Conservation (phyloP, 2,888 invertebrate genomes). For the Pyrgus malvae region DNA sequence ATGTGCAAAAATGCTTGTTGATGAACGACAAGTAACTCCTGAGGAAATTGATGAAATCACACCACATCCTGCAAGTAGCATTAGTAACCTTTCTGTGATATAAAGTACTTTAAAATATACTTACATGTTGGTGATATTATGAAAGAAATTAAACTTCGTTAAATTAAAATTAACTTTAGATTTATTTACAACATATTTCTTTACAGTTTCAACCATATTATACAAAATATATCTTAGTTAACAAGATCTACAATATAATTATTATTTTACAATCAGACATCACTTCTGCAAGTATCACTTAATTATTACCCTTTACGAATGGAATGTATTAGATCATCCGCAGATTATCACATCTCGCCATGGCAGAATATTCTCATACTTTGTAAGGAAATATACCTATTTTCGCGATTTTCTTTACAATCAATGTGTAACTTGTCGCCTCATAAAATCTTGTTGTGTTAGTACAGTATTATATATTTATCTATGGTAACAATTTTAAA, state of each 20-base stretch:
- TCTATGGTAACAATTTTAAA: conserved; percentile 73
- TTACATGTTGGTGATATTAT: conserved; percentile 11
- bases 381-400: conserved; percentile 46
- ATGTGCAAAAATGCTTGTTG: conserved; percentile 66
- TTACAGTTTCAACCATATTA: conserved; percentile 80
- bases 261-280: conserved; percentile 78
- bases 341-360: conserved; percentile 72
- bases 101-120: conserved; percentile 3
- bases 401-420: conserved; percentile 26
- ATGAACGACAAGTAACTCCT: conserved; percentile 55
- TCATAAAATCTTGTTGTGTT: conserved; percentile 22
- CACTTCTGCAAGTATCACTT: conserved; percentile 64
- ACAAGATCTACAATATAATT: conserved; percentile 69
- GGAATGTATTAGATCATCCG: conserved; percentile 58
- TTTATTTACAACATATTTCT: conserved; percentile 81
- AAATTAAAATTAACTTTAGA: conserved; percentile 67
- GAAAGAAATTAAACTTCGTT: conserved; percentile 36
- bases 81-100: conserved; percentile 29
- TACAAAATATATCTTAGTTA: conserved; percentile 80
- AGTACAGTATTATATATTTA: conserved; percentile 58
- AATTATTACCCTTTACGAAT: conserved; percentile 54
- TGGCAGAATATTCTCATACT: conserved; percentile 57
- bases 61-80: conserved; percentile 48
- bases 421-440: conserved; percentile 7
- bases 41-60: conserved; percentile 73